Conservation (phyloP, 1,140 invertebrate species). For the Brachionus plicatilis region DNA sequence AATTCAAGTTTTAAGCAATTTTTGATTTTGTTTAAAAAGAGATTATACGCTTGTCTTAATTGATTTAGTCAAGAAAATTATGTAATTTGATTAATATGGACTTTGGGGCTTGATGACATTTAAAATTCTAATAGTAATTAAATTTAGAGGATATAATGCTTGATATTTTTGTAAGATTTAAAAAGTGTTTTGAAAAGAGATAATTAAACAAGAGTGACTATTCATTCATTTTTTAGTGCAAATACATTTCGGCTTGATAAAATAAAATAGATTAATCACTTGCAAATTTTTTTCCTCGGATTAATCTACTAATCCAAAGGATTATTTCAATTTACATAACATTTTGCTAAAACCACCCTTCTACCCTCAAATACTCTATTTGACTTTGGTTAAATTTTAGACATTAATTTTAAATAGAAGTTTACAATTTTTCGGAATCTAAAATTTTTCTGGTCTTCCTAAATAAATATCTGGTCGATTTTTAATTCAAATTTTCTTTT, state of each 20-base stretch:
- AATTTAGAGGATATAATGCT: background rate
- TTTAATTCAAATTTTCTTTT: too few relatives aligned
- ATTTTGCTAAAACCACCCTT: background rate
- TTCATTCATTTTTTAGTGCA: background rate
- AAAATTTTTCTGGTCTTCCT: background rate
- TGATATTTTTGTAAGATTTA: background rate
- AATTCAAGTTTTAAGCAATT: slow-evolving; percentile 11
- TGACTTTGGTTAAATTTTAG: background rate
- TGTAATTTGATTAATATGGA: slow-evolving; percentile 14
- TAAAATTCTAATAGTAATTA: background rate
- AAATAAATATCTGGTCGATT: background rate
- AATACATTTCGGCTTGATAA: background rate
- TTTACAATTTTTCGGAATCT: background rate
- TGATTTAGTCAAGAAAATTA: slow-evolving; percentile 29
- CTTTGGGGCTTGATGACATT: background rate
- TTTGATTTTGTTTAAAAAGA: slow-evolving; percentile 33
- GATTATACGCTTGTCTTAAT: slow-evolving; percentile 2
- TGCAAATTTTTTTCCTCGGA: background rate
- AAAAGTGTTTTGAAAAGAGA: background rate
- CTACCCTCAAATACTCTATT: background rate
- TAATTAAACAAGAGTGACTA: slow-evolving; percentile 1
- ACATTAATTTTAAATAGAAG: background rate
- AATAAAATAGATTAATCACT: background rate
- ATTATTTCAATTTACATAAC: background rate
- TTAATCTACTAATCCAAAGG: background rate